phyloP scores from a whole-genome alignment of 2,113 vertebrate species.

The Caracal caracal region DNA sequence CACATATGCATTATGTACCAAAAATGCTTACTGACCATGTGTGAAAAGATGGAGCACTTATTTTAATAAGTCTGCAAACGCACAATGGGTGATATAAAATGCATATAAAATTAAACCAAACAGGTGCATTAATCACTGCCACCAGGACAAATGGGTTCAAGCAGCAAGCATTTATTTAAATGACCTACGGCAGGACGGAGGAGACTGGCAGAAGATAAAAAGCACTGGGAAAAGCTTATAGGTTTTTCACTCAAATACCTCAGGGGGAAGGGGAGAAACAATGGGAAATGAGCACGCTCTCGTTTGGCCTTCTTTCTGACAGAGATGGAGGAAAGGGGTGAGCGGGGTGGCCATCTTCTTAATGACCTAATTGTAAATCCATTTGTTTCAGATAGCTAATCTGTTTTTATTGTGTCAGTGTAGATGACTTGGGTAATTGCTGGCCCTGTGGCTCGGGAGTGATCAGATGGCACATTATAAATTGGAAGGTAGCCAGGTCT shows the following conservation, averaged over 20 bases:
- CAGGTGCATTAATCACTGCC: slow-evolving; percentile 86
- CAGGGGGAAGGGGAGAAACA: slow-evolving; percentile 48
- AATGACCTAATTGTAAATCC: slow-evolving; percentile 83
- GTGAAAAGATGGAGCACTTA: slow-evolving; percentile 78
- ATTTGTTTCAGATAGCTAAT: slow-evolving; percentile 80
- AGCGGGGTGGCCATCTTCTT: slow-evolving; percentile 68
- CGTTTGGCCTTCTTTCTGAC: slow-evolving; percentile 75
- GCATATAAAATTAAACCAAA: slow-evolving; percentile 85
- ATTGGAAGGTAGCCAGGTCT: slow-evolving; percentile 68
- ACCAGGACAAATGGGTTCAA: slow-evolving; percentile 84
- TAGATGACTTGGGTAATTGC: slow-evolving; percentile 69
- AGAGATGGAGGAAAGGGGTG: slow-evolving; percentile 77
- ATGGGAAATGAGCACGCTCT: slow-evolving; percentile 57
- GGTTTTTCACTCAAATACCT: slow-evolving; percentile 59
- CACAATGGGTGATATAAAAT: slow-evolving; percentile 82
- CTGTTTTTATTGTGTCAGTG: slow-evolving; percentile 78
- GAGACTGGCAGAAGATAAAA: slow-evolving; percentile 83
- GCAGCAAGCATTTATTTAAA: slow-evolving; percentile 86
- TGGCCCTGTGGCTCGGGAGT: slow-evolving; percentile 40
- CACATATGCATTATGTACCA: not conserved
- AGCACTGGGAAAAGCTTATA: slow-evolving; percentile 62
- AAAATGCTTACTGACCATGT: slow-evolving; percentile 41
- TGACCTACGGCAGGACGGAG: slow-evolving; percentile 78
- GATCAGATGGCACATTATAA: slow-evolving; percentile 70
- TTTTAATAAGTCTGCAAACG: slow-evolving; percentile 83